Percentiles rank a stretch among this genome's conserved stretches.
Conservation (phyloP, 1,140 invertebrate genomes). For the Panonychus citri region DNA sequence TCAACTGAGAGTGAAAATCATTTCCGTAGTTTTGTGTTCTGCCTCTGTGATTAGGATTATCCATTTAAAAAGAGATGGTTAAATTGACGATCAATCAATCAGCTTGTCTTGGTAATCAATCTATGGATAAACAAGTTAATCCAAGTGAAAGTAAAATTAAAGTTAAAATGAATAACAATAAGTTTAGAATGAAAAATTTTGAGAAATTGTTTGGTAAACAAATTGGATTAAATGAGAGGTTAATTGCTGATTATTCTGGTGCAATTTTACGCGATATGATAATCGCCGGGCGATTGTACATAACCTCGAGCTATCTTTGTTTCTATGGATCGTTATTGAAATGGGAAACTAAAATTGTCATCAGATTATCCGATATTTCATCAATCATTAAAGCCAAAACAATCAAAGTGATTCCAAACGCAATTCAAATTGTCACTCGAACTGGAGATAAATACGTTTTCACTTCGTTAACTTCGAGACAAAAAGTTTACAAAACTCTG, state of each 20-base stretch:
- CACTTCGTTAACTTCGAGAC: slow-evolving; percentile 4
- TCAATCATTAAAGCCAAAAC: slow-evolving; percentile 6
- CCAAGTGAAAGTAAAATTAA: too few species aligned
- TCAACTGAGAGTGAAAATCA: too few species aligned
- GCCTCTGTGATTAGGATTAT: too few species aligned
- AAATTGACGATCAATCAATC: too few species aligned
- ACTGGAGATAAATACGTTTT: slow-evolving; percentile 7
- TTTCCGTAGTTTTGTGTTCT: too few species aligned
- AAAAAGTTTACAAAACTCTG: neutral
- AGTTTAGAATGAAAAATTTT: too few species aligned
- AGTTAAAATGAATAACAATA: too few species aligned
- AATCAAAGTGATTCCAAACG: slow-evolving; percentile 7
- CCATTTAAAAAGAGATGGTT: too few species aligned
- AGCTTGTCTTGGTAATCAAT: too few species aligned
- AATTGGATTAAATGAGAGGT: neutral
- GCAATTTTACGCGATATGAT: slow-evolving; percentile 69
- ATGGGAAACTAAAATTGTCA: slow-evolving; percentile 54
- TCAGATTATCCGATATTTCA: slow-evolving; percentile 1
- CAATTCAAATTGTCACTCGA: slow-evolving; percentile 5
- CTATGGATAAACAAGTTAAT: too few species aligned
- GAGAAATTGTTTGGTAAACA: too few species aligned
- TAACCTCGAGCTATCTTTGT: slow-evolving; percentile 74
- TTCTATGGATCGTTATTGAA: slow-evolving; percentile 88
- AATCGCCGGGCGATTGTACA: slow-evolving; percentile 74
- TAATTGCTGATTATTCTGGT: slow-evolving; percentile 60